Evolutionary conservation across 2,888 invertebrate species (phyloP).

Genomic region (Phortica okadai): DNA sequence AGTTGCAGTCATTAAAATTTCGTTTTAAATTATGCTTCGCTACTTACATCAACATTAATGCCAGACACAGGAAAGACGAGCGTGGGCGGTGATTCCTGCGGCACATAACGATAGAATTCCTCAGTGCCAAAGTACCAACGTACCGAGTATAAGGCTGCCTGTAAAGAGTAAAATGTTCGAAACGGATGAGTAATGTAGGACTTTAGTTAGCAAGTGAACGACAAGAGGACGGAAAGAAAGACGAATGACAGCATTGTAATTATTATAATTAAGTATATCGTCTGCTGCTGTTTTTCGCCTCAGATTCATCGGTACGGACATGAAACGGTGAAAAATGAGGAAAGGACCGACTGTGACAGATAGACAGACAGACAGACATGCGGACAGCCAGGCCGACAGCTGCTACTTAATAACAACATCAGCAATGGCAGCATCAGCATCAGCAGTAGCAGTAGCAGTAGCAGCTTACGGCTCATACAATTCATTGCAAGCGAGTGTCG

Average conservation of each 20-base stretch:
- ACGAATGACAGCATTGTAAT: slow-evolving; percentile 51
- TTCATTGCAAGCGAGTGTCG: slow-evolving; percentile 42
- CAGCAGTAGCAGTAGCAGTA: too few relatives aligned
- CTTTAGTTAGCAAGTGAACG: background rate
- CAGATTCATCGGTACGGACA: background rate
- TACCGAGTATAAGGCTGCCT: slow-evolving; percentile 79
- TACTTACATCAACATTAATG: slow-evolving; percentile 81
- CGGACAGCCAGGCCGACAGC: background rate
- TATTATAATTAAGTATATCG: slow-evolving; percentile 65
- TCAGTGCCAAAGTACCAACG: slow-evolving; percentile 81
- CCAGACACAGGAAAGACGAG: slow-evolving; percentile 79
- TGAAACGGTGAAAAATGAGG: background rate
- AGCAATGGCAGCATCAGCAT: background rate
- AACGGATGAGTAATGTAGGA: slow-evolving; percentile 33
- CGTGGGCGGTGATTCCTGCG: slow-evolving; percentile 79
- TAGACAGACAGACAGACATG: background rate
- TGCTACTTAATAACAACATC: slow-evolving; percentile 20
- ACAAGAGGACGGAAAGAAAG: background rate
- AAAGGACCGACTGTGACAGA: background rate
- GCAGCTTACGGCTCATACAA: slow-evolving; percentile 30
- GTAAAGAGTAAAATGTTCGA: slow-evolving; percentile 35
- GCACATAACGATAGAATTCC: slow-evolving; percentile 82
- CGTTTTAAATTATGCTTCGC: slow-evolving; percentile 9
- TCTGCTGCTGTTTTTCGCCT: slow-evolving; percentile 38
- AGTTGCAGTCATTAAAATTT: slow-evolving; percentile 19